phyloP scores from a whole-genome alignment of 2,888 invertebrate genomes.

The Yponomeuta plumbellus region DNA sequence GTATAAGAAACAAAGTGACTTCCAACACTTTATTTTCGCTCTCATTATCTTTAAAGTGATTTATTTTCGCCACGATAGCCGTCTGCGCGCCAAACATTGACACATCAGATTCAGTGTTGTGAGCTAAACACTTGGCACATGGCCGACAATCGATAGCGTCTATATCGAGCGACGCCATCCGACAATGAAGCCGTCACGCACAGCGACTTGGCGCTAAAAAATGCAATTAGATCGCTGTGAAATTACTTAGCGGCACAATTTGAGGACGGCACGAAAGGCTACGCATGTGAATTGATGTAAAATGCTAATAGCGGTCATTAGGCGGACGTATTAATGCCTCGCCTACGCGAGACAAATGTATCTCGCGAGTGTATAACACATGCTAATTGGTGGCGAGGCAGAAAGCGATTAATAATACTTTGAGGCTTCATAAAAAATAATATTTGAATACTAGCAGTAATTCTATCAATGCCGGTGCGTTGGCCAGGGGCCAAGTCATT shows the following conservation, averaged over 20 bases:
- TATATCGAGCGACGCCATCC: constrained; percentile 52
- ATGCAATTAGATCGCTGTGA: constrained; percentile 49
- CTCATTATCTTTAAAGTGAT: constrained; percentile 73
- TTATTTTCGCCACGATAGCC: constrained; percentile 57
- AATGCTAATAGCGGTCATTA: constrained; percentile 43
- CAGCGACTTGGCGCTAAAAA: constrained; percentile 38
- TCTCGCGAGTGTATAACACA: constrained; percentile 37
- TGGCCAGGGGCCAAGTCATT: constrained; percentile 61
- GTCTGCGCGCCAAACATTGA: constrained; percentile 53
- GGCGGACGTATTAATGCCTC: constrained; percentile 28
- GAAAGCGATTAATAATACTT: constrained; percentile 29
- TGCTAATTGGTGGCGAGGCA: constrained; percentile 46
- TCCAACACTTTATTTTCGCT: constrained; percentile 68
- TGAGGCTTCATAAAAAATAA: constrained; percentile 43
- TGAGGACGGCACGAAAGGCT: constrained; percentile 36
- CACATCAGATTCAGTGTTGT: constrained; percentile 40
- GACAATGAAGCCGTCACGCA: constrained; percentile 58
- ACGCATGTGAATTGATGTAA: constrained; percentile 43
- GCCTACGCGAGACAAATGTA: constrained; percentile 47
- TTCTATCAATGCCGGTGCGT: constrained; percentile 61
- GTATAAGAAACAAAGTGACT: constrained; percentile 59
- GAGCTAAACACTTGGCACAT: constrained; percentile 11
- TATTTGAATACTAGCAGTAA: constrained; percentile 51
- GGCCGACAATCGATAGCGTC: constrained; percentile 20
- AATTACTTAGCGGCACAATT: constrained; percentile 52